Evolutionary conservation across 2,113 vertebrate species (phyloP).

Genomic region (Cyanoliseus patagonus): DNA sequence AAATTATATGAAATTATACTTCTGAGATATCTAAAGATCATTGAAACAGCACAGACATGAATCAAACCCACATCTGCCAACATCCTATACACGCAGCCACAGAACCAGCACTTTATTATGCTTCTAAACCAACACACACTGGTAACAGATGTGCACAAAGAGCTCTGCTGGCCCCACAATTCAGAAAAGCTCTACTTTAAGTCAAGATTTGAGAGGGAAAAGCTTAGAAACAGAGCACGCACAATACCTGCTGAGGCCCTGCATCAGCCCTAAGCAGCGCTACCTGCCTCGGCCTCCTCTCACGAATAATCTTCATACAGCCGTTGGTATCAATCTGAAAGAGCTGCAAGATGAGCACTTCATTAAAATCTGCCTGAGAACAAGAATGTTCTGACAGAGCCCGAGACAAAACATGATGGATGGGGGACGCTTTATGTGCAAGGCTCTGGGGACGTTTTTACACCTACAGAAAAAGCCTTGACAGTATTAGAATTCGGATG

Average conservation of each 20-base stretch:
- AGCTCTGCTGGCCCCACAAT: background rate
- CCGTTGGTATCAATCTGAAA: conserved; percentile 81
- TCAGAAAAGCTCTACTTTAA: background rate
- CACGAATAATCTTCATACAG: conserved; percentile 81
- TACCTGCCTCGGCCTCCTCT: conserved; percentile 18
- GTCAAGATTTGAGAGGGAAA: background rate
- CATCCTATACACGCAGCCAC: background rate
- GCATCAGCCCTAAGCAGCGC: background rate
- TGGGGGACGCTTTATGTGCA: background rate
- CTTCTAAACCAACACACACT: background rate
- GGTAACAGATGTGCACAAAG: background rate
- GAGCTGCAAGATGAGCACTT: conserved; percentile 56
- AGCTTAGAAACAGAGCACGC: background rate
- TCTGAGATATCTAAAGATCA: background rate
- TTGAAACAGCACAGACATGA: background rate
- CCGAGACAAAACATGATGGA: background rate
- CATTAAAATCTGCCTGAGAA: background rate
- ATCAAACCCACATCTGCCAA: background rate
- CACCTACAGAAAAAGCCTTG: background rate
- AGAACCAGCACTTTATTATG: background rate
- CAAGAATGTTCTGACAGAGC: background rate
- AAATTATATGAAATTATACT: background rate
- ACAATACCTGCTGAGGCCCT: conserved; percentile 35
- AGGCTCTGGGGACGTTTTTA: background rate
- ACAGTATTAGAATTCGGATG: background rate